Percentiles rank a stretch among this genome's conserved stretches.
phyloP scores from a whole-genome alignment of 1,140 invertebrate genomes.

The Protaetia brevitarsis region DNA sequence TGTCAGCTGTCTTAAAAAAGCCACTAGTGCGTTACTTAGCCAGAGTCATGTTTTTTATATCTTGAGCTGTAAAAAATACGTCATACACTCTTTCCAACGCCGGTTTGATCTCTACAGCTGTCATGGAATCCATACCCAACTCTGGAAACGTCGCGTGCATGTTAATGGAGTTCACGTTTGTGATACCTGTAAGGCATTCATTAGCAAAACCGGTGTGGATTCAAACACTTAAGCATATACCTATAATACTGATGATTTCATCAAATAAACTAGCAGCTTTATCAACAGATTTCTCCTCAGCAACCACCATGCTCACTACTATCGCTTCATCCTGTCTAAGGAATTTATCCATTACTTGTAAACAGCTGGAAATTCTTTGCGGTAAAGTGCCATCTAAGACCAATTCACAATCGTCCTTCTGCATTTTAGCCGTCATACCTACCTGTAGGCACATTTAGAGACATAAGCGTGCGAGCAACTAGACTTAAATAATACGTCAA shows the following conservation, averaged over 20 bases:
- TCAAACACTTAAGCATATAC: too few species aligned
- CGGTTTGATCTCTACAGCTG: conserved; percentile 80
- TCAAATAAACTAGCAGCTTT: background rate
- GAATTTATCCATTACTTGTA: conserved; percentile 65
- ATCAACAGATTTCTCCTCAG: conserved; percentile 55
- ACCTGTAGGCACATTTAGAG: conserved; percentile 49
- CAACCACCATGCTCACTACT: conserved; percentile 74
- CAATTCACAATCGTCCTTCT: conserved; percentile 73
- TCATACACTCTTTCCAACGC: conserved; percentile 64
- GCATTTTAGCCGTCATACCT: conserved; percentile 72
- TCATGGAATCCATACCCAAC: conserved; percentile 85
- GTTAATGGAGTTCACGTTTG: conserved; percentile 59
- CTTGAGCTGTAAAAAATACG: conserved; percentile 57
- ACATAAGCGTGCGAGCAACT: background rate
- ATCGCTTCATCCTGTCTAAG: conserved; percentile 61
- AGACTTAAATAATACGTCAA: background rate
- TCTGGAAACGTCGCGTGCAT: conserved; percentile 73
- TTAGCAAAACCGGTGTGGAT: too few species aligned
- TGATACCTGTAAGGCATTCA: too few species aligned
- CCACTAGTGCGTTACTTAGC: conserved; percentile 27
- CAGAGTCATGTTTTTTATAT: conserved; percentile 56
- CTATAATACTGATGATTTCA: background rate
- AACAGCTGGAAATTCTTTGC: conserved; percentile 75
- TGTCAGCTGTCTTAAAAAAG: background rate
- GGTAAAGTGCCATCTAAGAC: conserved; percentile 75